Evolutionary conservation across 1,140 invertebrate species (phyloP).

Genomic region (Micrasema minimum): DNA sequence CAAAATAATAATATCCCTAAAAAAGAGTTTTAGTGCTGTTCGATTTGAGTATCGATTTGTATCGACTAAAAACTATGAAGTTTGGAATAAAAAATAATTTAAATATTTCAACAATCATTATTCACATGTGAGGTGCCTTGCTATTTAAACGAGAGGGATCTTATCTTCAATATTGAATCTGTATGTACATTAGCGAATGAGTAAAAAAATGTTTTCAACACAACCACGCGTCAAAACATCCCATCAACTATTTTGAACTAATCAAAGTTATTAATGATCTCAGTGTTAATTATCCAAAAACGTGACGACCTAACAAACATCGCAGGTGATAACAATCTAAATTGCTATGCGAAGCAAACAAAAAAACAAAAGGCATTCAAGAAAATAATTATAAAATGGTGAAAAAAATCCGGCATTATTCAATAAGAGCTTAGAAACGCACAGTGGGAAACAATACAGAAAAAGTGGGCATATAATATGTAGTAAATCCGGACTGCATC

Average conservation of each 20-base stretch:
- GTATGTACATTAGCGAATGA: not conserved
- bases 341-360: conserved; percentile 3
- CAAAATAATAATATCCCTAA: no score
- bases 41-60: no score
- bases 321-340: conserved; percentile 22
- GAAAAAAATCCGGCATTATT: conserved; percentile 16
- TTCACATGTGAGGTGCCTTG: no score
- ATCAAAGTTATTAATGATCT: conserved; percentile 18
- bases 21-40: no score
- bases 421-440: not conserved
- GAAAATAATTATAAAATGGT: not conserved
- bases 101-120: no score
- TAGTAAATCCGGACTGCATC: conserved; percentile 6
- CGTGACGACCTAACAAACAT: conserved; percentile 12
- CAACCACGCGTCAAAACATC: not conserved
- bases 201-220: conserved; percentile 1
- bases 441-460: conserved; percentile 14
- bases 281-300: conserved; percentile 16
- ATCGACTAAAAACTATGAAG: no score
- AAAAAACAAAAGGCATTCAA: not conserved
- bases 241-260: conserved; percentile 2
- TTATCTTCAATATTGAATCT: no score
- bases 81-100: no score
- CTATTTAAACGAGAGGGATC: not conserved
- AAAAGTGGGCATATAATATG: no score